Evolutionary conservation across 2,797 vertebrate genomes (phyloP), one percentile per base, ranked within the genome.

Genomic region (Mustela erminea): DNA sequence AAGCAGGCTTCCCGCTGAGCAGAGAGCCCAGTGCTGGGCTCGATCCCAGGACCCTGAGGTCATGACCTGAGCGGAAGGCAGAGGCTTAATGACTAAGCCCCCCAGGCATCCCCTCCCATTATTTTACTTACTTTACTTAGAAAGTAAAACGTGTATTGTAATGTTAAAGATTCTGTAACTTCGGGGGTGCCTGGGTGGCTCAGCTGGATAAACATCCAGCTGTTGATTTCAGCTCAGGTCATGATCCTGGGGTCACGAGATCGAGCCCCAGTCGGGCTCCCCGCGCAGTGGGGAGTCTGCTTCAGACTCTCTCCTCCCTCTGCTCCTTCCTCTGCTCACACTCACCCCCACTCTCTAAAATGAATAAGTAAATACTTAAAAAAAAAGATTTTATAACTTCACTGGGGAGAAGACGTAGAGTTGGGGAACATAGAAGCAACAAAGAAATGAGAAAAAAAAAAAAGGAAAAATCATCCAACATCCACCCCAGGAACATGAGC

Each of bases 21-120:
- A 18, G n/a, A 18, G 64, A 68, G 18, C n/a, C 66, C 0, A 0
- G 35, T 2, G 4, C 3, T 0, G n/a, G 17, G 18, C 66, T 68
- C 3, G 0, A 68, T 35, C 9, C 66, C 66, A 35, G n/a, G 66
- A 68, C 66, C 66, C 66, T 20, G n/a, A n/a, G 66, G 5, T 68
- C 66, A 68, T 68, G 18, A 68, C 66, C 66, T 68, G 66, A 35
- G 64, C 64, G 0, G 1, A 66, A 35, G 3, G n/a, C 66, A 68
- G 66, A 21, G 0, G 0, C 17, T 35, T 8, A 35, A 35, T 17
- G 6, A 35, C 66, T 11, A 4, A 35, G 18, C 17, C 17, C 4
- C 18, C 8, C 18, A 68, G 66, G n/a, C 0, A 2, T 41, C 43
- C 43, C 43, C 43, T 46, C n/a, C 6, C 29, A 17, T 64, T 64